Percentiles rank a stretch among this genome's conserved stretches.
These are phyloP conservation scores for Caracal caracal DNA, from an alignment of 2,113 vertebrate species.

Conservation along the genomic window DNA sequence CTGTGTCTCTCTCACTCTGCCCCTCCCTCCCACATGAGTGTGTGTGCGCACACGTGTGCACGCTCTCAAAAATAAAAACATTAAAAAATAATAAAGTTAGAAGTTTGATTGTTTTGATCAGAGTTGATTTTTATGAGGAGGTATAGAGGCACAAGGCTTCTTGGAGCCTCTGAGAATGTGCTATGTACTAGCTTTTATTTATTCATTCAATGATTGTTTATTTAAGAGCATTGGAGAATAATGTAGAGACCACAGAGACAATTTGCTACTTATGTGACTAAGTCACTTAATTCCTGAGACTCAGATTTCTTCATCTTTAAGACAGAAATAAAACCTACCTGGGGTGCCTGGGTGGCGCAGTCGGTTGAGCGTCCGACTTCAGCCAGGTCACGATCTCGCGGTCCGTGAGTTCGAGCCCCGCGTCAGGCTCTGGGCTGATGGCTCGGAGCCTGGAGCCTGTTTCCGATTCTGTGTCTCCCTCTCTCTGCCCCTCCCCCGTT, in stretches of 20 bases:
- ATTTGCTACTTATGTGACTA: not conserved
- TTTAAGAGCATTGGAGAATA: not conserved
- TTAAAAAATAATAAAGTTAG: not conserved
- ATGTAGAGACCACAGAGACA: not conserved
- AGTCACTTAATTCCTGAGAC: constrained; percentile 37
- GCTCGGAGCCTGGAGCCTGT: no score
- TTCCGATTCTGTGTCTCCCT: no score
- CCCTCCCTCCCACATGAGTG: no score
- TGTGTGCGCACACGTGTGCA: no score
- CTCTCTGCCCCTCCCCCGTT: no score
- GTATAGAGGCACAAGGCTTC: not conserved
- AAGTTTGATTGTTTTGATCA: constrained; percentile 18
- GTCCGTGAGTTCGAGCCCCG: no score
- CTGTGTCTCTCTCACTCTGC: no score
- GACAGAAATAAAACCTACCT: not conserved
- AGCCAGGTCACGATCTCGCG: no score
- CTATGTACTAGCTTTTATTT: constrained; percentile 38
- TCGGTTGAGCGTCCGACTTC: no score
- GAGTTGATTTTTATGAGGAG: constrained; percentile 34
- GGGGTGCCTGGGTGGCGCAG: no score
- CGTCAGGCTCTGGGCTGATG: no score
- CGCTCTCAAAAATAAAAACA: no score
- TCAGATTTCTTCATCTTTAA: constrained; percentile 55
- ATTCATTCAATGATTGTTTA: not conserved
- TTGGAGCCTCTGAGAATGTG: not conserved